A percentile compares a stretch with the other conserved stretches of the same genome.
Evolutionary conservation across 2,113 vertebrate genomes (phyloP).

Genomic region (Nyctereutes procyonoides): DNA sequence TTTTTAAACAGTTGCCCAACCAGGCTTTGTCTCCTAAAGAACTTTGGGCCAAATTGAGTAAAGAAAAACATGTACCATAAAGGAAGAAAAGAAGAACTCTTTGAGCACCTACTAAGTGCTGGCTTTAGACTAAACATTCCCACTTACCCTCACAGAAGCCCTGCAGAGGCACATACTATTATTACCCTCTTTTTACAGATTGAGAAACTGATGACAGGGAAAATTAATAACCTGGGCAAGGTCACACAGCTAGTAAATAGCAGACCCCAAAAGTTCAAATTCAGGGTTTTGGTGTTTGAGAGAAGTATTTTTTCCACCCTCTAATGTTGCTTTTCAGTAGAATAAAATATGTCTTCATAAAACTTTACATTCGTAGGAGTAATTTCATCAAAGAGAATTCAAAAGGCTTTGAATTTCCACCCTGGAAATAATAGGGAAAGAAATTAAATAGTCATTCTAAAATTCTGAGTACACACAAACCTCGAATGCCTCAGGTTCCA

Average conservation of each 20-base stretch:
- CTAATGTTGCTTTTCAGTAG: background rate
- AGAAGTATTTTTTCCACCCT: constrained; percentile 11
- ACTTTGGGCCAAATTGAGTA: background rate
- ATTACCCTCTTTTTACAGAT: background rate
- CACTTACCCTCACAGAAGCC: background rate
- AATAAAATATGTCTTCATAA: constrained; percentile 49
- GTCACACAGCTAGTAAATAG: background rate
- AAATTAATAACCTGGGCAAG: constrained; percentile 7
- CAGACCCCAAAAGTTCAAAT: constrained; percentile 23
- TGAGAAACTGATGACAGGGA: constrained; percentile 25
- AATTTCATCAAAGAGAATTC: constrained; percentile 32
- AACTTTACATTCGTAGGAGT: background rate
- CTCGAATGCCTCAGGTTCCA: background rate
- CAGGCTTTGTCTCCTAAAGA: constrained; percentile 49
- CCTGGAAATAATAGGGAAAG: constrained; percentile 1
- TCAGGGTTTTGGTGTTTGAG: constrained; percentile 39
- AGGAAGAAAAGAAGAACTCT: constrained; percentile 25
- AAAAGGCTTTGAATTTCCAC: constrained; percentile 53
- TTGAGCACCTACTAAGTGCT: background rate
- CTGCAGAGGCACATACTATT: background rate
- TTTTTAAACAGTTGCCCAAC: background rate
- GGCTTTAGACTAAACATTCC: constrained; percentile 14
- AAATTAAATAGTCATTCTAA: constrained; percentile 19
- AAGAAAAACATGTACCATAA: constrained; percentile 15
- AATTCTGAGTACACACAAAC: constrained; percentile 10